Evolutionary conservation across 2,113 vertebrate genomes (phyloP).

Genomic region (Syrmaticus mikado): DNA sequence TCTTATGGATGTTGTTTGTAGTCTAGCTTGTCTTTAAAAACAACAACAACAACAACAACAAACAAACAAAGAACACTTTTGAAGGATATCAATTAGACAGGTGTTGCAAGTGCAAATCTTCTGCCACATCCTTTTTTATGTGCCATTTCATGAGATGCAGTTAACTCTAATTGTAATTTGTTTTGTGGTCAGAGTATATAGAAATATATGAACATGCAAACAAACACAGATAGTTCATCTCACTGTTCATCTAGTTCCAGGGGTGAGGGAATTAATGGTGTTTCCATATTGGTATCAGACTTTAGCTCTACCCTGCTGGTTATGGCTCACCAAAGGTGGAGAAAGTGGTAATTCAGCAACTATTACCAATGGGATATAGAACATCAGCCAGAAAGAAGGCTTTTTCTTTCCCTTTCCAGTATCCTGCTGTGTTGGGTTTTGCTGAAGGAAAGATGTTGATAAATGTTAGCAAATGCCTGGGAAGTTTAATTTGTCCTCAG

Average conservation of each 20-base stretch:
- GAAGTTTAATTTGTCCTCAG: neutral
- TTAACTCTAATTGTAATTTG: neutral
- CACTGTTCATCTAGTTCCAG: neutral
- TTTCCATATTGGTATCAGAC: neutral
- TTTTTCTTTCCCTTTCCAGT: neutral
- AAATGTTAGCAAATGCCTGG: neutral
- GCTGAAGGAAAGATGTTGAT: neutral
- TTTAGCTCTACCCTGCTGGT: neutral
- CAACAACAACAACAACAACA: no score
- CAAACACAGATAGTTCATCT: neutral
- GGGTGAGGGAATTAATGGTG: neutral
- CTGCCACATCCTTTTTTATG: neutral
- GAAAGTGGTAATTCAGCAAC: neutral
- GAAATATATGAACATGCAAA: neutral
- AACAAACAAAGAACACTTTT: neutral
- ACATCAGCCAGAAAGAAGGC: neutral
- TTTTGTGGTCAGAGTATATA: neutral
- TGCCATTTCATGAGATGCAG: neutral
- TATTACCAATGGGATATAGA: neutral
- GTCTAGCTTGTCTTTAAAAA: neutral
- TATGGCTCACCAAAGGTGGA: neutral
- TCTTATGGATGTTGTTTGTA: neutral
- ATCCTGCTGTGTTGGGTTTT: neutral
- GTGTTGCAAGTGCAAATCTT: constrained; percentile 17
- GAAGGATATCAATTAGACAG: constrained; percentile 10